Evolutionary conservation across 2,888 invertebrate genomes (phyloP), one percentile per base, ranked within the genome.

Genomic region (Lepidonotus clava): DNA sequence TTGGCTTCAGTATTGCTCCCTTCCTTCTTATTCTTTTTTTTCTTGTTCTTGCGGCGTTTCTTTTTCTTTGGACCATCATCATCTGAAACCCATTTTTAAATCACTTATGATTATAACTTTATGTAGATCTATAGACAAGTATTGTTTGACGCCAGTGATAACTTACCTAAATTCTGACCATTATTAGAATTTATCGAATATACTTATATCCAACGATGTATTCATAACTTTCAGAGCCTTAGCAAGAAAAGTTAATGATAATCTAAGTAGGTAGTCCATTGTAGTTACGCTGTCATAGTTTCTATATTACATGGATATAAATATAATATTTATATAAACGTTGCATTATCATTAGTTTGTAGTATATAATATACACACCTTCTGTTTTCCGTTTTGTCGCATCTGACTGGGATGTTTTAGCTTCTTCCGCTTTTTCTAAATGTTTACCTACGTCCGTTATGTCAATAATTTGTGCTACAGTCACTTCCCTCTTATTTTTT

Each of bases 1-100:
- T n/a, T n/a, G n/a, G n/a, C 76, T 1, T 34, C 34, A 36, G 32
- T 32, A 18, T 38, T 40, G n/a, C n/a, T 41, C 28, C 36, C 41
- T 32, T 83, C 28, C 56, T 28, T 34, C 11, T 28, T 14, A 24
- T 28, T 46, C 71, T 40, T 71, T 85, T 67, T 71, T 32, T 80
- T 80, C 41, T 80, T 51, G 28, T 80, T 46, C 53, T 34, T 67
- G 8, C 28, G 21, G 18, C 24, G 38, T 41, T 76, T 85, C 66
- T 61, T 56, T 38, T 84, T 56, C 36, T 84, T 84, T 38, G 38
- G 53, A 32, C 32, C 71, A 4, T 38, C 71, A 71, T 36, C 71
- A 71, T 71, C 71, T 71, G 21, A 38, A 71, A 66, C 14, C n/a
- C n/a, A n/a, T n/a, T n/a, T n/a, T n/a, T n/a, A n/a, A n/a, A n/a